A percentile compares a stretch with the other conserved stretches of the same genome.
These are phyloP conservation scores for Thereva unica DNA, from an alignment of 2,888 invertebrate species.

Conservation along the genomic window DNA sequence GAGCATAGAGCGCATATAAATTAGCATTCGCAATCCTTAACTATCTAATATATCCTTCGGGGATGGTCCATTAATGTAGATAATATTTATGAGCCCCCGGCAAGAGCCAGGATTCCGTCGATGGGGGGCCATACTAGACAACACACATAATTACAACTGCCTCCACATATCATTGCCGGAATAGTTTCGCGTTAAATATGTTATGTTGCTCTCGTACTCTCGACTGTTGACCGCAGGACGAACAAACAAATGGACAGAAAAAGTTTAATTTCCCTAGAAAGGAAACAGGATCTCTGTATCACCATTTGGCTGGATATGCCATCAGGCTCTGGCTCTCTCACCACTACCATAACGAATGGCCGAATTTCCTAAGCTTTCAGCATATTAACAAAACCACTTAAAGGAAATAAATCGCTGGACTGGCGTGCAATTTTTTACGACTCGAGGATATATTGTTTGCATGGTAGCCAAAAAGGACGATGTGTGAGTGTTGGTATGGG, in stretches of 20 bases:
- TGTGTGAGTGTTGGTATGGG: not conserved
- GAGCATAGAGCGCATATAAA: too few species aligned
- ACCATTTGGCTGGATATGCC: too few species aligned
- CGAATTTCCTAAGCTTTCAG: constrained; percentile 31
- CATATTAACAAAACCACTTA: constrained; percentile 43
- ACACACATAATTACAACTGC: constrained; percentile 1
- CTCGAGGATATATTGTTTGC: constrained; percentile 16
- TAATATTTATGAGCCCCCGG: too few species aligned
- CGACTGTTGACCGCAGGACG: not conserved
- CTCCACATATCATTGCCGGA: constrained; percentile 13
- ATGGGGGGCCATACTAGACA: too few species aligned
- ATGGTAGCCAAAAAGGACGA: not conserved
- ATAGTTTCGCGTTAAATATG: constrained; percentile 14
- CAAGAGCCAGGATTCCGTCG: too few species aligned
- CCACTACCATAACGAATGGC: constrained; percentile 22
- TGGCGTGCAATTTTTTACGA: constrained; percentile 40
- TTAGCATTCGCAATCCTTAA: too few species aligned
- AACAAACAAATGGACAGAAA: not conserved
- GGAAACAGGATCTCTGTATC: not conserved
- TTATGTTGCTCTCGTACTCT: not conserved
- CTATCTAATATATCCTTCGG: too few species aligned
- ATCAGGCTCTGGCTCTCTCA: not conserved
- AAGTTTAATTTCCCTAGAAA: constrained; percentile 15
- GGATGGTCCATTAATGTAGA: too few species aligned
- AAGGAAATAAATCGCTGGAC: constrained; percentile 44